A percentile compares a stretch with the other conserved stretches of the same genome.
Conservation (phyloP, 2,888 invertebrate species). For the Sminthurinus aureus region DNA sequence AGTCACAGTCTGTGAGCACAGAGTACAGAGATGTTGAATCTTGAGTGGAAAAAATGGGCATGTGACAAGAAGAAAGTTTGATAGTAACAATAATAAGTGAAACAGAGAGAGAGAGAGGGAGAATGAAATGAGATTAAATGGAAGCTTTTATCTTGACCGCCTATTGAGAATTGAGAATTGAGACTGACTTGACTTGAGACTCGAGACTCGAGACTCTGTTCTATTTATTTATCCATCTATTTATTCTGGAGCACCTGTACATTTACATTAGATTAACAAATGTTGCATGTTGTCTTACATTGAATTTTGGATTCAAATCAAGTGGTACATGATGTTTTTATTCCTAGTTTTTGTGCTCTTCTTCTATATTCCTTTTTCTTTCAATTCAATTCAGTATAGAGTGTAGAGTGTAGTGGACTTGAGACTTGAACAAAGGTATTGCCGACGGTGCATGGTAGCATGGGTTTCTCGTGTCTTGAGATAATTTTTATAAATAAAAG, state of each 20-base stretch:
- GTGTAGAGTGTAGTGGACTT: background rate
- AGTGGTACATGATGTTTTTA: background rate
- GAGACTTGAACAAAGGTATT: background rate
- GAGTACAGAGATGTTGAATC: background rate
- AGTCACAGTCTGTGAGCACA: conserved; percentile 5
- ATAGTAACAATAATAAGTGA: background rate
- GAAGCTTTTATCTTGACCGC: conserved; percentile 17
- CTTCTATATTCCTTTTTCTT: background rate
- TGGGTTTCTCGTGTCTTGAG: background rate
- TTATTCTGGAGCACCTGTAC: background rate
- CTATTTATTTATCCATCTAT: background rate
- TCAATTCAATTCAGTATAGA: too few species aligned
- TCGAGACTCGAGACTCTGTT: background rate
- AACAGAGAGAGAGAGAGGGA: background rate
- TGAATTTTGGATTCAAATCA: too few species aligned
- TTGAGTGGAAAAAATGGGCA: too few species aligned
- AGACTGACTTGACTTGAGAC: background rate
- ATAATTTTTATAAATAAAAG: background rate
- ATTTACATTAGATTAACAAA: background rate
- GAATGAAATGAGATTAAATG: background rate
- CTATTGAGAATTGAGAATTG: background rate
- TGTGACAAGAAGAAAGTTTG: too few species aligned
- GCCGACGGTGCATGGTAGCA: background rate
- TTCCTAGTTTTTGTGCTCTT: background rate
- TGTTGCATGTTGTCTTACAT: background rate